A percentile compares a stretch with the other conserved stretches of the same genome.
These are phyloP conservation scores for Aporophyla lueneburgensis DNA, from an alignment of 2,888 invertebrate genomes.

Conservation along the genomic window DNA sequence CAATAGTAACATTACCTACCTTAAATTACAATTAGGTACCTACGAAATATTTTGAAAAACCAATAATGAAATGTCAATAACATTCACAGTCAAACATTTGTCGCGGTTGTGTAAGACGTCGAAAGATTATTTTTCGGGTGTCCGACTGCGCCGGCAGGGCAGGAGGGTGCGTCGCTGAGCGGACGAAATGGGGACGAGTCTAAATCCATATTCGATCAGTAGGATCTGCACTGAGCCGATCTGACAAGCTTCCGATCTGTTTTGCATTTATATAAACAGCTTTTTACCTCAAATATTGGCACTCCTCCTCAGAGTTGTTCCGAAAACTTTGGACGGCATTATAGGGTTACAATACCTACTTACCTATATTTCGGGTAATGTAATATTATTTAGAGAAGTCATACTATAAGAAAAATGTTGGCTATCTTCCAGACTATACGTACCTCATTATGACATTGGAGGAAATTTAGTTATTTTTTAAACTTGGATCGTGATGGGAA, in stretches of 20 bases:
- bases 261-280: slow-evolving; percentile 91
- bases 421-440: slow-evolving; percentile 54
- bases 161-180: slow-evolving; percentile 82
- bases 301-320: slow-evolving; percentile 74
- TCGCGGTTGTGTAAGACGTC: slow-evolving; percentile 73
- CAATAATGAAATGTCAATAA: slow-evolving; percentile 56
- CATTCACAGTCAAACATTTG: slow-evolving; percentile 66
- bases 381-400: slow-evolving; percentile 50
- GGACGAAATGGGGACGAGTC: slow-evolving; percentile 85
- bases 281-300: slow-evolving; percentile 84
- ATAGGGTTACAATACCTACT: slow-evolving; percentile 23
- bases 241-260: slow-evolving; percentile 90
- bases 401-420: slow-evolving; percentile 55
- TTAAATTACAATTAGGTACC: slow-evolving; percentile 13
- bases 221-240: slow-evolving; percentile 88
- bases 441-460: slow-evolving; percentile 55
- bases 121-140: slow-evolving; percentile 88
- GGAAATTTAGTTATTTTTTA: slow-evolving; percentile 55
- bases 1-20: slow-evolving; percentile 15
- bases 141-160: slow-evolving; percentile 85
- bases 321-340: slow-evolving; percentile 45
- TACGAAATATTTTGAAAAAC: slow-evolving; percentile 26
- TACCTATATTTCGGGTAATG: slow-evolving; percentile 28
- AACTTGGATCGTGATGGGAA: slow-evolving; percentile 48
- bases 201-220: slow-evolving; percentile 90